These are phyloP conservation scores for Schlechtendalia chinensis DNA, from an alignment of 1,140 invertebrate species.

Conservation along the genomic window DNA sequence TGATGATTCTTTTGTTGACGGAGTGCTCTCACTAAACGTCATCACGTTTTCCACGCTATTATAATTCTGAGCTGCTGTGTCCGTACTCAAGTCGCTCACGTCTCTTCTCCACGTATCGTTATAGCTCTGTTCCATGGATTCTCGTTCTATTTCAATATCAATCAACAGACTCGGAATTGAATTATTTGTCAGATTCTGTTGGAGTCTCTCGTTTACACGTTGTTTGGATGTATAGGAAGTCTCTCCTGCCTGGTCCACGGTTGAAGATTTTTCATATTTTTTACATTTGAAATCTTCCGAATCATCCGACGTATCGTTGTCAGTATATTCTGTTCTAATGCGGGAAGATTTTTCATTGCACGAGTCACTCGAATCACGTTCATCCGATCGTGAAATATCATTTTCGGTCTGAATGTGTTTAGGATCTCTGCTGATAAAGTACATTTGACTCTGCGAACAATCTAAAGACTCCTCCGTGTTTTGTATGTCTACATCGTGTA, in stretches of 20 bases:
- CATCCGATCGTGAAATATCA: background rate
- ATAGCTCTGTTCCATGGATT: background rate
- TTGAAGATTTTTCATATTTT: background rate
- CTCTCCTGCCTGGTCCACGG: background rate
- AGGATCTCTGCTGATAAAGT: constrained; percentile 4
- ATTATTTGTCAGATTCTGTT: background rate
- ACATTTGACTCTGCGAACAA: background rate
- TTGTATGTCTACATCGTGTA: background rate
- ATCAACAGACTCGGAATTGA: too few species aligned
- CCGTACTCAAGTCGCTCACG: background rate
- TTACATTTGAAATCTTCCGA: background rate
- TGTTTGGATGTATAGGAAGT: background rate
- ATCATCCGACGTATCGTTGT: background rate
- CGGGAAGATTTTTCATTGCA: background rate
- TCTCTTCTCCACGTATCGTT: background rate
- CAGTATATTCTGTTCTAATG: background rate
- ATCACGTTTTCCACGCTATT: background rate
- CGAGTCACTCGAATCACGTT: background rate
- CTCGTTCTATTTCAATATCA: background rate
- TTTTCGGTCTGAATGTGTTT: background rate
- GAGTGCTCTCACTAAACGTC: background rate
- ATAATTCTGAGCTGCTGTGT: background rate
- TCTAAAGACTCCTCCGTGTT: too few species aligned
- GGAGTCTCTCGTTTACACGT: background rate
- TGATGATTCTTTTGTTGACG: background rate